Conservation (phyloP, 2,888 invertebrate species). For the Euzophera pinguis region DNA sequence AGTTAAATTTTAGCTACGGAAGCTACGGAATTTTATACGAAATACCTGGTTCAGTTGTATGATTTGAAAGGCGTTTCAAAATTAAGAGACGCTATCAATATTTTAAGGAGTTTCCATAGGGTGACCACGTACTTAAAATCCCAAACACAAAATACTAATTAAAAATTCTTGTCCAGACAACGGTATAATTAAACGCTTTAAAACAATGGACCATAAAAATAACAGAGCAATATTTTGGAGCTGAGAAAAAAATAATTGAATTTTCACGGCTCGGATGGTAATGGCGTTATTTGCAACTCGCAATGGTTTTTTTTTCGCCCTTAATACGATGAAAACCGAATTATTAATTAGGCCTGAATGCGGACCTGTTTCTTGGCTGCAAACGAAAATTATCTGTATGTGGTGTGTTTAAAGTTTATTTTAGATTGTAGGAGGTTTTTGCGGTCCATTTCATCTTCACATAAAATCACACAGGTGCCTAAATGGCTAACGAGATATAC, state of each 20-base stretch:
- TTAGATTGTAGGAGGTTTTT: not conserved
- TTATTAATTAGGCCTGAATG: conserved; percentile 25
- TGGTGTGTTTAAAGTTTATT: not conserved
- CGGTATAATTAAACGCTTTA: conserved; percentile 9
- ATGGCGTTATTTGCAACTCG: conserved; percentile 28
- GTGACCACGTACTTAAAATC: too few species aligned
- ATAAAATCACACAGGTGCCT: conserved; percentile 18
- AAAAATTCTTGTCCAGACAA: too few species aligned
- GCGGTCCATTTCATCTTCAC: conserved; percentile 19
- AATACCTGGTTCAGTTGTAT: too few species aligned
- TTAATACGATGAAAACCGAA: conserved; percentile 22
- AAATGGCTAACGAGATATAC: conserved; percentile 17
- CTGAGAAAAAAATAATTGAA: conserved; percentile 25
- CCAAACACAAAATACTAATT: too few species aligned
- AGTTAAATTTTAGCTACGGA: too few species aligned
- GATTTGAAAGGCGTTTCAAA: too few species aligned
- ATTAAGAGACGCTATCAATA: too few species aligned
- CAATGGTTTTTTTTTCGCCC: conserved; percentile 23
- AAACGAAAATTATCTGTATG: not conserved
- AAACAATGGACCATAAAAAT: conserved; percentile 11
- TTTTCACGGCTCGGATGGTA: conserved; percentile 22
- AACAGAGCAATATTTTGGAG: conserved; percentile 3
- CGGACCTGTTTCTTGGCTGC: conserved; percentile 2
- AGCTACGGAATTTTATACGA: too few species aligned
- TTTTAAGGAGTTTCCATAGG: too few species aligned